Base-by-base conservation (phyloP, 2,888 invertebrate species). In the Apotomis betuletana region DNA sequence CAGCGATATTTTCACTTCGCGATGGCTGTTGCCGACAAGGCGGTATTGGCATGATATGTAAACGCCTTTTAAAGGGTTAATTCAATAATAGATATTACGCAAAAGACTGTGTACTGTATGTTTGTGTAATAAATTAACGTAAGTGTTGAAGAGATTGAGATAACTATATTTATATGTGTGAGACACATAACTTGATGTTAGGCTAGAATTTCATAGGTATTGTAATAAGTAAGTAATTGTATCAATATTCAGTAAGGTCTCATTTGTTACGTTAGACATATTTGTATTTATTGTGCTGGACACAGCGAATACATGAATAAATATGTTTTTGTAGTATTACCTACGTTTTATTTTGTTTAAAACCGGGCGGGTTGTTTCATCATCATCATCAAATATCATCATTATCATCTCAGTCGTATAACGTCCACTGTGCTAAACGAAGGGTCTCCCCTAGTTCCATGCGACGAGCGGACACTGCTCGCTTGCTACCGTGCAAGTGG, bases 141-240 rank as follows among this genome's bases (percentile, higher is more conserved):
- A 71, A 71, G 61, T 71, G 71, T 67, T 67, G 67, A 67, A 51
- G 57, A 67, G 54, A 51, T 67, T 62, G 51, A 67, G 54, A 57
- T 54, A 57, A 62, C 46, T 67, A 54, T 71, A 71, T 71, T 71
- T 71, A 71, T 71, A 71, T 67, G 71, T 71, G 71, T 73, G 27
- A 69, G 58, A 73, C 72, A 69, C 72, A 67, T 71, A 69, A 67
- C 27, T 61, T 67, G 60, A 57, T 49, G 58, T 38, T 62, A 57
- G 9, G 49, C 13, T 54, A 57, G 49, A 55, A 36, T 67, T 15
- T 71, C 10, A 41, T 59, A 67, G 62, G 55, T 44, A 67, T 58
- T 67, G 67, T 67, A 65, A 57, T 46, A 44, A n/a, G n/a, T 44
- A 4, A 4, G 44, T 64, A 65, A 65, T 46, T 57, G 62, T 55